Evolutionary conservation across 2,113 vertebrate genomes (phyloP).

Genomic region (Microtus richardsoni): DNA sequence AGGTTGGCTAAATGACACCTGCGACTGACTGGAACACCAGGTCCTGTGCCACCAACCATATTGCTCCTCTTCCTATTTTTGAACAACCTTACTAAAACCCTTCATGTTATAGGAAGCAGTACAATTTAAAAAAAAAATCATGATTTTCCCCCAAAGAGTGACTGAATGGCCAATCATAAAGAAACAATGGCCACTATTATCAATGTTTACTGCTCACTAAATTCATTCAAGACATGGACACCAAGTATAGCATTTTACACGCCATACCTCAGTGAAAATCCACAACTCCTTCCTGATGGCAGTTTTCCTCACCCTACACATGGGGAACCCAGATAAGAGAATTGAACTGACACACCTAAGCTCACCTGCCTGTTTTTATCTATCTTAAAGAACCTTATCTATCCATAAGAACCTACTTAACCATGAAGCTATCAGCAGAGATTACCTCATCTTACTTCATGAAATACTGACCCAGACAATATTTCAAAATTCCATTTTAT

Average conservation of each 20-base stretch:
- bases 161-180: neutral
- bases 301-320: neutral
- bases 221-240: neutral
- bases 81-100: neutral
- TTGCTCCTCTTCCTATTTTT: neutral
- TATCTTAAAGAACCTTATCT: neutral
- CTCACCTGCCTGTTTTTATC: neutral
- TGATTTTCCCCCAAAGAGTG: neutral
- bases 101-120: neutral
- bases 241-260: neutral
- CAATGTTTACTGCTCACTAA: neutral
- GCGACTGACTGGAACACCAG: neutral
- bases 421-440: neutral
- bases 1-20: neutral
- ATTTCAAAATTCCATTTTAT: constrained; percentile 35
- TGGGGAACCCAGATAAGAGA: neutral
- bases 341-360: neutral
- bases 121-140: neutral
- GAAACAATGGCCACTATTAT: neutral
- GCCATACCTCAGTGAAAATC: neutral
- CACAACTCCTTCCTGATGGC: neutral
- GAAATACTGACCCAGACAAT: constrained; percentile 3
- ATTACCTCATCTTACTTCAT: constrained; percentile 2
- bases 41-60: neutral
- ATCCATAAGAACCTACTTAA: neutral